Evolutionary conservation across 2,797 vertebrate species (phyloP).

Genomic region (Linurgus olivaceus): DNA sequence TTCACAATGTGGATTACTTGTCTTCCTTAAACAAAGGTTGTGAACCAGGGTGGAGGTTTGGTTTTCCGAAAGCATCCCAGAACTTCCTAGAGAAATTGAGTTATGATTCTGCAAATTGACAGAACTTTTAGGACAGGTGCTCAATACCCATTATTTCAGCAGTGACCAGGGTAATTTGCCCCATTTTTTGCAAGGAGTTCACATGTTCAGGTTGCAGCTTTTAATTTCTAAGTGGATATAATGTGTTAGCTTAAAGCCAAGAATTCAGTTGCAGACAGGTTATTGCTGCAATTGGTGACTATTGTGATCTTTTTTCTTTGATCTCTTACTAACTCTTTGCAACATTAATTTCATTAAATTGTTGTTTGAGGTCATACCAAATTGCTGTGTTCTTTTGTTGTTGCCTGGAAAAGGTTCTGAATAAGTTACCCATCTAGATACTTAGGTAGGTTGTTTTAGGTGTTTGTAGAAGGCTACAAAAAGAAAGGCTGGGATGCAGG

Average conservation of each 20-base stretch:
- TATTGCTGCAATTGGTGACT: background rate
- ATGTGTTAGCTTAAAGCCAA: background rate
- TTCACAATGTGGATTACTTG: background rate
- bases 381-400: background rate
- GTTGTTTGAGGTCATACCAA: background rate
- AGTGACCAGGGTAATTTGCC: background rate
- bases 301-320: background rate
- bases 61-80: slow-evolving; percentile 8
- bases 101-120: background rate
- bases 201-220: background rate
- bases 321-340: background rate
- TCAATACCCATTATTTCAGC: background rate
- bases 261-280: background rate
- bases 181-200: background rate
- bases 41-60: background rate
- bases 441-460: background rate
- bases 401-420: background rate
- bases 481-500: background rate
- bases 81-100: background rate
- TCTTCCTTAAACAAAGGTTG: background rate
- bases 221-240: background rate
- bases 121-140: background rate
- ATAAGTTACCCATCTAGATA: background rate
- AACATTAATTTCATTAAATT: background rate
- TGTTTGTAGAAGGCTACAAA: background rate